Base-by-base conservation (phyloP, 2,797 vertebrate species). In the Picus viridis region DNA sequence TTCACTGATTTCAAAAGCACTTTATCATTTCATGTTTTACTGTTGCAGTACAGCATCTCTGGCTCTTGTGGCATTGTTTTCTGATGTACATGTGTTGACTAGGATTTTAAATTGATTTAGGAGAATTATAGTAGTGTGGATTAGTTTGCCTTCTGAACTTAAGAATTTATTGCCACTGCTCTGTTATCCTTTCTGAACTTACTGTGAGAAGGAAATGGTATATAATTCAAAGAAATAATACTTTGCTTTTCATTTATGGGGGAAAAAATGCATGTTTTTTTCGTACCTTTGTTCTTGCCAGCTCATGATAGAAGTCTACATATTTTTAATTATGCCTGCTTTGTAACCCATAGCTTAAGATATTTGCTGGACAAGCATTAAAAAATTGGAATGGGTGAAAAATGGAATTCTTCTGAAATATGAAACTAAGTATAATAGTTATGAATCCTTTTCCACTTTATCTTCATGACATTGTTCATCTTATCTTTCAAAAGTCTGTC, bases 331-430 rank as follows among this genome's bases (percentile, higher is more conserved):
- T 84, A 68, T 41, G 56, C 45, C 30, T 76, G 8, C 53, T 39
- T 43, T 73, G 56, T 76, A 93, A 87, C 54, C 13, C 13, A 29
- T 58, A 43, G 49, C 69, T 95, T 94, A 82, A n/a, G 82, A 26
- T 49, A 95, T 96, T 81, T 88, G 17, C 72, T 86, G 88, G 57
- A 85, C 59, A 95, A 92, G 26, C 54, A 58, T 73, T 91, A 91
- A 30, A 93, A 94, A 92, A 84, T 68, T 88, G 24, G 29, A 57
- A 65, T 80, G n/a, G n/a, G 29, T 93, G 54, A 89, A 86, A 90
- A 93, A 81, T 59, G 58, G 32, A 91, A 77, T 94, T 64, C 30
- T 92, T 51, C 27, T 92, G 70, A 90, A 92, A 62, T 80, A 30
- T 8, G 24, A 93, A 41, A 6, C 83, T 76, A 92, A 81, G 39